Evolutionary conservation across 2,113 vertebrate species (phyloP), one percentile per base, ranked within the genome.

Genomic region (Lethenteron reissneri): DNA sequence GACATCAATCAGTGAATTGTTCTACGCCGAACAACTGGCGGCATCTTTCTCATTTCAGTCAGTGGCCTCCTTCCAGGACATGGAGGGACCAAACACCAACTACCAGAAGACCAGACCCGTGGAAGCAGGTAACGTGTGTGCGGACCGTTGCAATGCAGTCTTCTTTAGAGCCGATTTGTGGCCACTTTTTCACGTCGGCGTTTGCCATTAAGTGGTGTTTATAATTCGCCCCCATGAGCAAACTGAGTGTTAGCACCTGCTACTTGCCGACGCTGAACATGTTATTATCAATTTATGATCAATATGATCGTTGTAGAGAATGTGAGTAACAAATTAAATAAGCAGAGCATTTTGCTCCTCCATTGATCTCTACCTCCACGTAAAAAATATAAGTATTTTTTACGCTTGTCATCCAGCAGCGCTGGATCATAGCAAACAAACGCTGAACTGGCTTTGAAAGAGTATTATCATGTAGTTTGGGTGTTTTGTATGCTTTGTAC

Each of bases 91-190:
- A 0, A 74, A 83, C 2, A 83, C 87, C 10, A 80, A 85, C 0
- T 90, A 92, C 71, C 79, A 87, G 79, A 95, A 88, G 77, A 90
- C 85, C 0, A 81, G 79, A 68, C 87, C 88, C 0, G 10, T 82
- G 70, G 92, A 95, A 77, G 83, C 88, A 69, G 85, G 92, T 95
- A 72, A 83, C 25, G 25, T 41, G 25, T 41, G 87, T 82, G 4
- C 58, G 25, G 9, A 21, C 9, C 6, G 13, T 41, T 3, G 9
- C 13, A 58, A 15, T n/a, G 10, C 25, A 56, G 14, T 57, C 21
- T 12, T 19, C 21, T 4, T 14, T 19, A 17, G 62, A 70, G 12
- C 57, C 7, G 2, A 57, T 5, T 56, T 15, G 12, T 56, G 57
- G 56, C 58, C 21, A 56, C 17, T 60, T 56, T 56, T 17, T 3